Evolutionary conservation across 2,888 invertebrate species (phyloP).

Genomic region (Xestia ashworthii): DNA sequence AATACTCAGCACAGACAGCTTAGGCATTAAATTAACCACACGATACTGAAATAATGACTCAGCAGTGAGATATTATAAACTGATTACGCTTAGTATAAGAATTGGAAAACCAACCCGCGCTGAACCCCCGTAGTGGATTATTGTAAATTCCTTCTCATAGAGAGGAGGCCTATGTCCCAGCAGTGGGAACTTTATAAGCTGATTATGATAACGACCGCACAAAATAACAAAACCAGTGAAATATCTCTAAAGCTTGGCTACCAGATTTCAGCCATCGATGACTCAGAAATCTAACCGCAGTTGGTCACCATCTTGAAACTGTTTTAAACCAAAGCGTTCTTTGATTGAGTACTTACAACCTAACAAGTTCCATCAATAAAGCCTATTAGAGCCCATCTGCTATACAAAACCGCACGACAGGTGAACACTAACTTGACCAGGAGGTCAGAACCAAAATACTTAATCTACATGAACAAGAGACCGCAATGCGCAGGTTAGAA

Average conservation of each 20-base stretch:
- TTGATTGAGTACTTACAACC: conserved; percentile 33
- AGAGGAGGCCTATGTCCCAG: not conserved
- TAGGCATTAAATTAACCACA: no score
- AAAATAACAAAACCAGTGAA: not conserved
- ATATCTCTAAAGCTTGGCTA: not conserved
- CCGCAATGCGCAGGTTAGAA: conserved; percentile 71
- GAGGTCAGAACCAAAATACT: conserved; percentile 72
- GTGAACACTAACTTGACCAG: conserved; percentile 72
- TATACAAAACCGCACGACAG: conserved; percentile 67
- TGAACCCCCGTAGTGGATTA: no score
- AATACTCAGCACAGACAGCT: no score
- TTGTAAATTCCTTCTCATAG: not conserved
- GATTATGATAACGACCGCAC: not conserved
- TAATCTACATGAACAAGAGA: conserved; percentile 68
- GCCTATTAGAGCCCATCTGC: conserved; percentile 52
- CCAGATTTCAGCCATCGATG: conserved; percentile 2
- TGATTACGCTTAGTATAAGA: no score
- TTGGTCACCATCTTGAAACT: not conserved
- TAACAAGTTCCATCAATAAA: conserved; percentile 15
- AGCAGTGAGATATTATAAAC: no score
- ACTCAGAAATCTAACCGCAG: conserved; percentile 12
- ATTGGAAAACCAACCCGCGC: no score
- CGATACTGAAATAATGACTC: no score
- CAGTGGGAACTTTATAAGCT: not conserved
- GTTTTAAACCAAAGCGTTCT: not conserved